Evolutionary conservation across 92 coral and sea anemone genomes (phyloP).

Genomic region (Actinernus sp.): DNA sequence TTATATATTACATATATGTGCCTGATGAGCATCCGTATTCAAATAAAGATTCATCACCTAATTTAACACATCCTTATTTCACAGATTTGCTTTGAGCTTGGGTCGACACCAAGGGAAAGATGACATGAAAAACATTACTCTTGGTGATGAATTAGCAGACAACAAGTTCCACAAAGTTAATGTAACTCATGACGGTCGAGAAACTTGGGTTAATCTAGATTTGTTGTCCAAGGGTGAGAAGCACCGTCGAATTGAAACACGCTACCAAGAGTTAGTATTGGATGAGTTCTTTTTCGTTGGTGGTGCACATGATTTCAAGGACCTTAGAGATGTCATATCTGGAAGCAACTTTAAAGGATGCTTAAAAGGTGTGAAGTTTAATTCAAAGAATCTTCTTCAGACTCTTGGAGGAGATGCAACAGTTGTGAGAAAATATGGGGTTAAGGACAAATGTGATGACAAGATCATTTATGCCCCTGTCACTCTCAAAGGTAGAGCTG

Average conservation of each 20-base stretch:
- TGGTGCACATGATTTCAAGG: conserved; percentile 46
- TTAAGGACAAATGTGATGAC: conserved; percentile 12
- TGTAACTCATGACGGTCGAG: conserved; percentile 17
- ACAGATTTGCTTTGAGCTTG: conserved; percentile 64
- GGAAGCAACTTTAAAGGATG: conserved; percentile 72
- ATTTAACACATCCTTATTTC: too few species aligned
- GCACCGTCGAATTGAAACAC: conserved; percentile 32
- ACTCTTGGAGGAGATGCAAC: conserved; percentile 49
- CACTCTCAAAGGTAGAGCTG: conserved; percentile 30
- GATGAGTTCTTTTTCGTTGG: conserved; percentile 69
- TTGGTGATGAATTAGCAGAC: conserved; percentile 79
- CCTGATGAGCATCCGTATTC: too few species aligned
- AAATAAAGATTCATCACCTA: too few species aligned
- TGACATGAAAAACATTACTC: conserved; percentile 41
- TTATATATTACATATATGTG: too few species aligned
- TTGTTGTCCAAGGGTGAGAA: conserved; percentile 8
- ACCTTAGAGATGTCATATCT: conserved; percentile 58
- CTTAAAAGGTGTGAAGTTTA: conserved; percentile 42
- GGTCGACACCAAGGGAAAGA: conserved; percentile 42
- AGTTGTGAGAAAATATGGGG: conserved; percentile 28
- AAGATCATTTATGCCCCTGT: conserved; percentile 23
- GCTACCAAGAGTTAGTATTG: conserved; percentile 52
- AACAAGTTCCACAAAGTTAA: conserved; percentile 55
- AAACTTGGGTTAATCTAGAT: conserved; percentile 54
- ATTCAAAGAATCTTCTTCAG: conserved; percentile 4